Evolutionary conservation across 2,113 vertebrate species (phyloP).

Genomic region (Leptobrachium ailaonicum): DNA sequence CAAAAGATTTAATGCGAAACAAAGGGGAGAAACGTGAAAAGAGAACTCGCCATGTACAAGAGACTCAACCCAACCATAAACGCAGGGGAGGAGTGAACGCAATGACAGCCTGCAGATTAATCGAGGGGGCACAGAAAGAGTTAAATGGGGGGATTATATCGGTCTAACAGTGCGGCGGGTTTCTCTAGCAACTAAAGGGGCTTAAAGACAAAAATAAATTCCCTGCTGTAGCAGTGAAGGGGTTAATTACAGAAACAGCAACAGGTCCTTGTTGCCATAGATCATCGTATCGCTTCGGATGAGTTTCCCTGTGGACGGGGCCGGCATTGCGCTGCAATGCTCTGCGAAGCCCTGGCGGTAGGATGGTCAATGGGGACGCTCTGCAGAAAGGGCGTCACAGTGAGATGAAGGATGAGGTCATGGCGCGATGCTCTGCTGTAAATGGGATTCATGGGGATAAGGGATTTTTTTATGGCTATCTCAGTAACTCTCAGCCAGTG

Average conservation of each 20-base stretch:
- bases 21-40: not conserved
- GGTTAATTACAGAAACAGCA: slow-evolving; percentile 4
- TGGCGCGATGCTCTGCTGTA: slow-evolving; percentile 26
- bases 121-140: not conserved
- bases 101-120: not conserved
- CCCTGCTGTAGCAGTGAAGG: slow-evolving; percentile 11
- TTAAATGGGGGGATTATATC: not conserved
- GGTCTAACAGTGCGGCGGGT: slow-evolving; percentile 18
- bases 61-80: not conserved
- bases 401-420: not conserved
- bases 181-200: slow-evolving; percentile 26
- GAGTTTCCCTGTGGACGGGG: not conserved
- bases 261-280: slow-evolving; percentile 1
- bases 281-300: not conserved
- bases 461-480: not conserved
- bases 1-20: not conserved
- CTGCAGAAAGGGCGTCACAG: slow-evolving; percentile 3
- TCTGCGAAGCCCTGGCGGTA: not conserved
- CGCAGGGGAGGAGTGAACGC: not conserved
- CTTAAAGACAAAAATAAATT: slow-evolving; percentile 8
- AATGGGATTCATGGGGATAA: not conserved
- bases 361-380: slow-evolving; percentile 8
- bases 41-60: slow-evolving; percentile 20
- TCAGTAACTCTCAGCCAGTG: slow-evolving; percentile 11
- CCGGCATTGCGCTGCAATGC: slow-evolving; percentile 7